Percentiles rank a stretch among this genome's conserved stretches.
phyloP scores from a whole-genome alignment of 2,888 invertebrate species.

The Myathropa florea region DNA sequence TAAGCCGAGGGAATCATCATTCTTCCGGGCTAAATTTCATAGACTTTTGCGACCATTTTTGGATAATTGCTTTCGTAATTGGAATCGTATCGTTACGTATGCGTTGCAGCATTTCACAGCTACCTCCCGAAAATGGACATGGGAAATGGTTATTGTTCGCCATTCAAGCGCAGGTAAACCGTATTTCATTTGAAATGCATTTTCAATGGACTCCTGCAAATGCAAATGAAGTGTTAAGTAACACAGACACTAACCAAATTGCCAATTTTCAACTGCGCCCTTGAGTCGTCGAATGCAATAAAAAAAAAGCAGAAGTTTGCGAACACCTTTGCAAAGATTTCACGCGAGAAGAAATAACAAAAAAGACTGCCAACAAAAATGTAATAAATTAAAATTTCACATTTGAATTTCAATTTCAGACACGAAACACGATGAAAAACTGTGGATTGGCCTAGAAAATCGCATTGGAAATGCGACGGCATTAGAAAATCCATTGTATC shows the following conservation, averaged over 20 bases:
- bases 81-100: slow-evolving; percentile 21
- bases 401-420: background rate
- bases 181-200: background rate
- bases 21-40: slow-evolving; percentile 21
- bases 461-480: background rate
- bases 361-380: slow-evolving; percentile 4
- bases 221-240: slow-evolving; percentile 39
- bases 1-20: slow-evolving; percentile 6
- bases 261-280: slow-evolving; percentile 37
- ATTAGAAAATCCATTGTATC: slow-evolving; percentile 4
- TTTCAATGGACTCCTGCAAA: background rate
- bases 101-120: background rate
- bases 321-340: background rate
- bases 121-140: slow-evolving; percentile 35
- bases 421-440: background rate
- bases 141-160: slow-evolving; percentile 23
- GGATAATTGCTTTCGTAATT: background rate
- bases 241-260: slow-evolving; percentile 34
- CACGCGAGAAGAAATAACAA: background rate
- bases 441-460: background rate
- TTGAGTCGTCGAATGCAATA: slow-evolving; percentile 20
- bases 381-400: slow-evolving; percentile 2
- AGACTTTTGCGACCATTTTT: background rate
- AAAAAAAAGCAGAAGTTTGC: background rate
- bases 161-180: slow-evolving; percentile 1